A percentile compares a stretch with the other conserved stretches of the same genome.
phyloP scores from a whole-genome alignment of 2,113 vertebrate species.

The Rhegmatorhina hoffmannsi region DNA sequence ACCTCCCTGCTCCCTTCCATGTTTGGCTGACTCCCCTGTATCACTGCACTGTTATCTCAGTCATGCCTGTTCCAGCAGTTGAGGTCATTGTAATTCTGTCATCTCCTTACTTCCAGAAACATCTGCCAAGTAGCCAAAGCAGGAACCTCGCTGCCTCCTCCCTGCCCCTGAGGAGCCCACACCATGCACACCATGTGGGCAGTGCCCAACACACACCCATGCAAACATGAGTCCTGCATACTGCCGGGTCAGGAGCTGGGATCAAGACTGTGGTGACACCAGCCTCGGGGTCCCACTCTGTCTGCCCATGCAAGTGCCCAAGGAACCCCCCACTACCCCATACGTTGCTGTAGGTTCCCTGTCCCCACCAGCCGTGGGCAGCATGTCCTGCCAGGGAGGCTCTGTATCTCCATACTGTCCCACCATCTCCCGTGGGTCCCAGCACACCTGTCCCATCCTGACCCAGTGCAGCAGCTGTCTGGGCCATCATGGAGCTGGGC shows the following conservation, averaged over 20 bases:
- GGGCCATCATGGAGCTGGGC: neutral
- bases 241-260: rapidly evolving
- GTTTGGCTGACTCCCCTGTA: neutral
- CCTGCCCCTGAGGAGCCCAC: neutral
- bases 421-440: neutral
- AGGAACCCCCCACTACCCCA: neutral
- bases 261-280: neutral
- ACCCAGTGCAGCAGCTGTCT: neutral
- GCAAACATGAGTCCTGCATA: neutral
- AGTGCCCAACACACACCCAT: rapidly evolving
- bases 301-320: rapidly evolving
- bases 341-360: neutral
- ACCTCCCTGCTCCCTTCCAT: neutral
- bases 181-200: rapidly evolving
- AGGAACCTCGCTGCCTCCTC: rapidly evolving
- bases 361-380: neutral
- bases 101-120: neutral
- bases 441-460: neutral
- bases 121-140: neutral
- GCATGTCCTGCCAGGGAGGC: neutral
- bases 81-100: neutral
- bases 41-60: neutral
- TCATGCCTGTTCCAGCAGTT: neutral
- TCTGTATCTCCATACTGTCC: neutral
- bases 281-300: neutral